Base-by-base conservation (phyloP, 2,797 vertebrate species). In the Falco peregrinus region DNA sequence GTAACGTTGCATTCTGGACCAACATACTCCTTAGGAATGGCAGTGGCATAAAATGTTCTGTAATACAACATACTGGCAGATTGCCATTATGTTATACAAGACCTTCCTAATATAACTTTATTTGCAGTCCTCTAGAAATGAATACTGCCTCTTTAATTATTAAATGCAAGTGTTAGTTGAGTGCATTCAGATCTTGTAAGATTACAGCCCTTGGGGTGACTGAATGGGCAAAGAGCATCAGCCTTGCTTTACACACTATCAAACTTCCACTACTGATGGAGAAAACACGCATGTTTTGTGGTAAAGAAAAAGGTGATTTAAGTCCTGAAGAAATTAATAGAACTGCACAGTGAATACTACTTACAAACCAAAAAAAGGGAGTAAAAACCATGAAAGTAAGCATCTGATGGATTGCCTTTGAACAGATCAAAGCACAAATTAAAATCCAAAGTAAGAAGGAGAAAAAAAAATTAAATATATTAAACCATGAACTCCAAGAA, bases 331-430 rank as follows among this genome's bases (percentile, higher is more conserved):
- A 95, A 96, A 93, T 90, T 77, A 95, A 97, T 3, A 94, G 91
- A 97, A 86, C 47, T 86, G 83, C 91, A 89, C 77, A 95, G 53
- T 84, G 95, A 96, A 87, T 78, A 96, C 98, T 99, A 99, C 99
- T 99, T 99, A 99, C 99, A 99, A 99, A 99, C 99, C 98, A 99
- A 99, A 99, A 99, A 99, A 98, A 99, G 98, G 98, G 98, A 99
- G 98, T 99, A 98, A 98, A 99, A 98, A 97, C 98, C 99, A 98
- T 98, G 98, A 98, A 98, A 98, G 98, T 98, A 98, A 98, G 98
- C 98, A 97, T 99, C 99, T 98, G 98, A 98, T 98, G 98, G 98
- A 98, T 98, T 98, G 98, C 99, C 99, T 99, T 99, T 97, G 98
- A 98, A 98, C 91, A 98, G 93, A 98, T 95, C 97, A 99, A 98